phyloP scores from a whole-genome alignment of 1,140 invertebrate genomes.

The Caerostris extrusa region DNA sequence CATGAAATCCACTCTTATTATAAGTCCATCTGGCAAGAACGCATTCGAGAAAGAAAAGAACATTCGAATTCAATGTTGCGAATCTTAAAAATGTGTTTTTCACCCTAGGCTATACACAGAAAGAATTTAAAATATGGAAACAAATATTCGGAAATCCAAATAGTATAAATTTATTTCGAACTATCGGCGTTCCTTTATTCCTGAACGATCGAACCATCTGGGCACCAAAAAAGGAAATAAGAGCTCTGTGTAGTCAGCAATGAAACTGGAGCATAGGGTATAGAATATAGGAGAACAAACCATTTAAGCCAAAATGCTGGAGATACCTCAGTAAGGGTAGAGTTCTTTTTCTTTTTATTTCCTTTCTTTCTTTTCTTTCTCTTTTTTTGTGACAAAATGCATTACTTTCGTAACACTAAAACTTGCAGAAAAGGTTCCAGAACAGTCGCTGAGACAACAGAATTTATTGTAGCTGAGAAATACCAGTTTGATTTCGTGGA shows the following conservation, averaged over 20 bases:
- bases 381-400: conserved; percentile 49
- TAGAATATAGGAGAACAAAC: conserved; percentile 48
- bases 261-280: neutral
- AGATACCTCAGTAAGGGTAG: conserved; percentile 38
- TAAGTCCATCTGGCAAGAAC: neutral
- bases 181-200: neutral
- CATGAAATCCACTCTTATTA: neutral
- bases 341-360: neutral
- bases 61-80: conserved; percentile 17
- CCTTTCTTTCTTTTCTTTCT: neutral
- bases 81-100: neutral
- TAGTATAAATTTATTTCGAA: conserved; percentile 39
- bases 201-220: conserved; percentile 39
- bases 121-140: neutral
- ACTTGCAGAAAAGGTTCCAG: conserved; percentile 61
- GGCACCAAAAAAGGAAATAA: neutral
- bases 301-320: conserved; percentile 52
- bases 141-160: conserved; percentile 5
- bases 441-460: conserved; percentile 69
- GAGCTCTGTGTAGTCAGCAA: conserved; percentile 12
- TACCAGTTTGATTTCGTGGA: neutral
- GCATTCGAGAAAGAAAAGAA: neutral
- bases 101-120: neutral
- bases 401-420: conserved; percentile 67
- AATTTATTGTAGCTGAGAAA: conserved; percentile 65